phyloP scores from a whole-genome alignment of 2,797 vertebrate genomes.

The Parambassis ranga region DNA sequence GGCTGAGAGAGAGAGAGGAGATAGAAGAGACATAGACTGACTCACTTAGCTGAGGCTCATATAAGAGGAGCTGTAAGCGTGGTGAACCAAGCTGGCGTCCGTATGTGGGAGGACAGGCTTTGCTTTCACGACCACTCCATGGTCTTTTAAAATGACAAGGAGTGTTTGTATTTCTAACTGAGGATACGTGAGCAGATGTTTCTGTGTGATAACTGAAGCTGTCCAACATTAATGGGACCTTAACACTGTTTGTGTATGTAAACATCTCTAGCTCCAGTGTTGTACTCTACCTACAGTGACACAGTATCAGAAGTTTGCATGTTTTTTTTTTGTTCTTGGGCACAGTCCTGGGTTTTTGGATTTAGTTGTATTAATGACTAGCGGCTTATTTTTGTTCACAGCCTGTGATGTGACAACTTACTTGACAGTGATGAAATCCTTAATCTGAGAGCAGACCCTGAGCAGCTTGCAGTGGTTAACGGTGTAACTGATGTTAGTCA shows the following conservation, averaged over 20 bases:
- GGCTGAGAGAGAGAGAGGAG: conserved; percentile 47
- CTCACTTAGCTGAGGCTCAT: conserved; percentile 56
- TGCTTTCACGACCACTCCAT: conserved; percentile 49
- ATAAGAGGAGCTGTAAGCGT: conserved; percentile 48
- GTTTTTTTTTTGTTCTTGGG: too few relatives aligned
- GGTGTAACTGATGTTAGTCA: conserved; percentile 85
- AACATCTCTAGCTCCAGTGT: background rate
- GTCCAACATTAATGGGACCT: conserved; percentile 8
- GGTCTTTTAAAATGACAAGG: conserved; percentile 58
- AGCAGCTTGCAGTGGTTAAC: conserved; percentile 85
- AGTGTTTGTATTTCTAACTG: conserved; percentile 19
- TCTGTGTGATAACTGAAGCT: conserved; percentile 12
- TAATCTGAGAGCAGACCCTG: conserved; percentile 80
- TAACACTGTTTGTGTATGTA: background rate
- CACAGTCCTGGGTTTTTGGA: too few relatives aligned
- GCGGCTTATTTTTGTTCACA: too few relatives aligned
- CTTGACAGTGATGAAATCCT: conserved; percentile 83
- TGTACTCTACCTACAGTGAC: background rate
- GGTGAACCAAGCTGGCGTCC: conserved; percentile 51
- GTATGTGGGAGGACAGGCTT: conserved; percentile 67
- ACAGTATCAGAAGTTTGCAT: background rate
- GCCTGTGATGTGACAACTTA: conserved; percentile 49
- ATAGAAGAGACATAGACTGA: conserved; percentile 55
- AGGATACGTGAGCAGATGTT: conserved; percentile 21
- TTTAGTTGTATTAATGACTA: too few relatives aligned